Conservation (phyloP, 2,797 vertebrate genomes). For the Microcaecilia unicolor region DNA sequence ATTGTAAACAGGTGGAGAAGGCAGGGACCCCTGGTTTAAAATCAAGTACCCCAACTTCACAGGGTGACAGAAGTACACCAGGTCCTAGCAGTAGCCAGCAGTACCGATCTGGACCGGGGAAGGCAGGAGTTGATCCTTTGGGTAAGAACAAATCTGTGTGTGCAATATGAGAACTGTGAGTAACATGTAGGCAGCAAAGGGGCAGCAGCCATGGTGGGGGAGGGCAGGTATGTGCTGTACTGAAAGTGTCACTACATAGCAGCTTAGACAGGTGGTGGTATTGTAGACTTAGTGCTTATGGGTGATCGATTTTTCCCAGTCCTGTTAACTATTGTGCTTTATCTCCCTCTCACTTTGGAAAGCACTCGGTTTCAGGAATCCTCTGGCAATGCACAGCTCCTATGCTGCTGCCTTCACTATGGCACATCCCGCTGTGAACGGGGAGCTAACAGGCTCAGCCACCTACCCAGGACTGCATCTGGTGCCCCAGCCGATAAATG, state of each 20-base stretch:
- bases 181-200: background rate
- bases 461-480: constrained; percentile 70
- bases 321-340: too few relatives aligned
- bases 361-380: constrained; percentile 77
- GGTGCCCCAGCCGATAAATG: constrained; percentile 73
- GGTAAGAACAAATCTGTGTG: constrained; percentile 42
- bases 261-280: too few relatives aligned
- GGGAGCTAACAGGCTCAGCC: constrained; percentile 58
- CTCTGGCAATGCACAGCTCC: constrained; percentile 67
- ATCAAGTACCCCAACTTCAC: constrained; percentile 77
- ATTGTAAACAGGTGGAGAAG: constrained; percentile 66
- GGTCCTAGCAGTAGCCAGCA: constrained; percentile 67
- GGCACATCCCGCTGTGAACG: constrained; percentile 70
- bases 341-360: constrained; percentile 6
- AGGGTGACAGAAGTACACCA: constrained; percentile 53
- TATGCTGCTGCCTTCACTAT: constrained; percentile 76
- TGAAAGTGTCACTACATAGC: too few relatives aligned
- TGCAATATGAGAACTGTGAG: background rate
- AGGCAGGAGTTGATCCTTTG: constrained; percentile 65
- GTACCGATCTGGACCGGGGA: constrained; percentile 61
- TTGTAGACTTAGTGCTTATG: too few relatives aligned
- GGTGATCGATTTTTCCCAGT: too few relatives aligned
- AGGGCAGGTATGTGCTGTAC: too few relatives aligned
- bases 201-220: too few relatives aligned
- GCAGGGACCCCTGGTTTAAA: constrained; percentile 80